Evolutionary conservation across 2,888 invertebrate genomes (phyloP).

Genomic region (Sepiola atlantica): DNA sequence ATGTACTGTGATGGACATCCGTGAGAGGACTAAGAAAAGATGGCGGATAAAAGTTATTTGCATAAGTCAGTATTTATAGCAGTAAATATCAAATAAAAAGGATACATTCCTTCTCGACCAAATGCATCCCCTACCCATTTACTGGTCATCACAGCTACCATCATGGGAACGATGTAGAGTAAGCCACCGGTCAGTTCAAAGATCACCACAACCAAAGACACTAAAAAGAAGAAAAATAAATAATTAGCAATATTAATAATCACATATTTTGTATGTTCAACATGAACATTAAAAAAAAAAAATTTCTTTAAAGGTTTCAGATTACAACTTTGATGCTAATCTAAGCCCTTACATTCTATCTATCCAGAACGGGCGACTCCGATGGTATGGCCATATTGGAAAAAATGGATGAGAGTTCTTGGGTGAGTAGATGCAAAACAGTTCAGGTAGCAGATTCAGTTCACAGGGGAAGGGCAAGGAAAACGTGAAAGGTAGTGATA

Average conservation of each 20-base stretch:
- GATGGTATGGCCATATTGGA: too few species aligned
- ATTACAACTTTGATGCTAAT: too few species aligned
- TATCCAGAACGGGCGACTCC: too few species aligned
- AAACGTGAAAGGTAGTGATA: too few species aligned
- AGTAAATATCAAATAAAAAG: conserved; percentile 51
- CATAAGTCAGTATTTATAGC: neutral
- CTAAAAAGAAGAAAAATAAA: conserved; percentile 63
- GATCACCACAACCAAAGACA: conserved; percentile 98
- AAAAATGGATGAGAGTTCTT: too few species aligned
- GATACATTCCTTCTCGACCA: conserved; percentile 87
- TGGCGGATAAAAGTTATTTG: neutral
- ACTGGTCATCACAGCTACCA: conserved; percentile 99
- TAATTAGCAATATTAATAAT: neutral
- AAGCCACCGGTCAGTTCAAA: conserved; percentile 96
- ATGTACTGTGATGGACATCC: too few species aligned
- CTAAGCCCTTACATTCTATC: too few species aligned
- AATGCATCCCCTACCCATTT: conserved; percentile 99
- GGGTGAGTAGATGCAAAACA: too few species aligned
- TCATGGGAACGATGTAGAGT: conserved; percentile 95
- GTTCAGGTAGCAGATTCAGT: too few species aligned
- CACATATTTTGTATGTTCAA: too few species aligned
- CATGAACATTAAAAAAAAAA: too few species aligned
- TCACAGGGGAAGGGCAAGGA: too few species aligned
- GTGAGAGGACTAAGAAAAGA: neutral
- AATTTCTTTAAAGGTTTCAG: neutral